These are phyloP conservation scores for Tichodroma muraria DNA, from an alignment of 2,113 vertebrate species.

Conservation along the genomic window DNA sequence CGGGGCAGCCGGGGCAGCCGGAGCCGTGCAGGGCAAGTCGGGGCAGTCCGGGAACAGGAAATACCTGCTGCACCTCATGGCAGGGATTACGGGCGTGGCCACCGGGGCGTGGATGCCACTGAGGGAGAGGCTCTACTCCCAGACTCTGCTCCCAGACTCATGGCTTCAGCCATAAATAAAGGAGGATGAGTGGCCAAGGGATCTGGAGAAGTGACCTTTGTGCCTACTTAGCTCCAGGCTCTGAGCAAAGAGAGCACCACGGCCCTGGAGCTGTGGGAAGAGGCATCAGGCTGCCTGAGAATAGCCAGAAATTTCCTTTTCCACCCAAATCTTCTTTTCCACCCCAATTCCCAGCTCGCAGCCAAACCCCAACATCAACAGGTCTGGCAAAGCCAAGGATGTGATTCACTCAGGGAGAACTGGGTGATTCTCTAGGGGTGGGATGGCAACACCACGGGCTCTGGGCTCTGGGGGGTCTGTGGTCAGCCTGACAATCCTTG, in stretches of 20 bases:
- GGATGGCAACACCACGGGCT: rapidly evolving
- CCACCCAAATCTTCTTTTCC: not conserved
- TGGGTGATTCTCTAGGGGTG: rapidly evolving
- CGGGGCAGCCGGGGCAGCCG: not conserved
- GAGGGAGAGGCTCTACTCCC: not conserved
- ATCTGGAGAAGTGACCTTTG: not conserved
- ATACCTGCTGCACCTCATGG: not conserved
- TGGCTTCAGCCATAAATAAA: not conserved
- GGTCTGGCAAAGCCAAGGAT: not conserved
- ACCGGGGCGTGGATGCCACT: not conserved
- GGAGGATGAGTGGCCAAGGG: not conserved
- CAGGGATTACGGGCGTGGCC: not conserved
- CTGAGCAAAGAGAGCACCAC: not conserved
- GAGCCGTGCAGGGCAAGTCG: not conserved
- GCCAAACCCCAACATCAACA: rapidly evolving
- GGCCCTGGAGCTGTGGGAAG: rapidly evolving
- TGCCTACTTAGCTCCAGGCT: rapidly evolving
- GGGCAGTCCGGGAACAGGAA: not conserved
- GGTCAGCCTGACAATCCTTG: not conserved
- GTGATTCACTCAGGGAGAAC: not conserved
- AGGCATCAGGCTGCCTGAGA: too few relatives aligned
- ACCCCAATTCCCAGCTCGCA: rapidly evolving
- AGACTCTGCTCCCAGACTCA: not conserved
- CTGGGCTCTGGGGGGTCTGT: not conserved
- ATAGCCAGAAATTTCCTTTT: not conserved